Conservation (phyloP, 2,888 invertebrate genomes). For the Aleiodes alternator region DNA sequence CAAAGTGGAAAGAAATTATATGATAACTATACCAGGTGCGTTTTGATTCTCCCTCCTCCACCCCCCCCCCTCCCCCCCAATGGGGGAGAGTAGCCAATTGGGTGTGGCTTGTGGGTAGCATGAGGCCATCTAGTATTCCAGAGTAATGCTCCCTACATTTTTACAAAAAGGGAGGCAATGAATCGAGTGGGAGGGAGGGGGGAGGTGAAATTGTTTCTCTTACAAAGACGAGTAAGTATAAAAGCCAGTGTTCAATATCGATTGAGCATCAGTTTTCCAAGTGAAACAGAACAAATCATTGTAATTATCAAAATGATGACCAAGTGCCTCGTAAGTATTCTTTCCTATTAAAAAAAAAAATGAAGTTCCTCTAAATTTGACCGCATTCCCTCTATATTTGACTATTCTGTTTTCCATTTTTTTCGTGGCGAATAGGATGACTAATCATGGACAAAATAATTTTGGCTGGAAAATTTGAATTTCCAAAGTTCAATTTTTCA, state of each 20-base stretch:
- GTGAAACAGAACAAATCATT: constrained; percentile 57
- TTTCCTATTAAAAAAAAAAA: not conserved
- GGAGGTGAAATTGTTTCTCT: not conserved
- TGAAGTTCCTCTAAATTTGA: too few species aligned
- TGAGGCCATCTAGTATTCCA: constrained; percentile 61
- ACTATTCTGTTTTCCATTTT: too few species aligned
- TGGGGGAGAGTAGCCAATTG: constrained; percentile 52
- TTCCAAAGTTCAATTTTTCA: too few species aligned
- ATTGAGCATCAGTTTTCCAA: constrained; percentile 63
- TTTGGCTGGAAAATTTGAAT: too few species aligned
- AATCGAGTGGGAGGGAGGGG: not conserved
- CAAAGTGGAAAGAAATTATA: constrained; percentile 41
- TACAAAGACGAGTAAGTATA: constrained; percentile 59
- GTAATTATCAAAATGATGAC: constrained; percentile 66
- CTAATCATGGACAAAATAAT: not conserved
- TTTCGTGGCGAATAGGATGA: too few species aligned
- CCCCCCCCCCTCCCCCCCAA: constrained; percentile 43
- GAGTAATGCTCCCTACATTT: constrained; percentile 39
- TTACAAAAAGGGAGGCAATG: constrained; percentile 13
- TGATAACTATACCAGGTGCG: constrained; percentile 29
- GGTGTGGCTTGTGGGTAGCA: constrained; percentile 57
- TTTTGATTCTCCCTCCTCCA: constrained; percentile 50
- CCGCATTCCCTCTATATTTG: too few species aligned
- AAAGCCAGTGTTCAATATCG: constrained; percentile 58
- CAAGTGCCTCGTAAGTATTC: constrained; percentile 68